A percentile compares a stretch with the other conserved stretches of the same genome.
Conservation (phyloP, 2,888 invertebrate species). For the Reticulitermes lucifugus region DNA sequence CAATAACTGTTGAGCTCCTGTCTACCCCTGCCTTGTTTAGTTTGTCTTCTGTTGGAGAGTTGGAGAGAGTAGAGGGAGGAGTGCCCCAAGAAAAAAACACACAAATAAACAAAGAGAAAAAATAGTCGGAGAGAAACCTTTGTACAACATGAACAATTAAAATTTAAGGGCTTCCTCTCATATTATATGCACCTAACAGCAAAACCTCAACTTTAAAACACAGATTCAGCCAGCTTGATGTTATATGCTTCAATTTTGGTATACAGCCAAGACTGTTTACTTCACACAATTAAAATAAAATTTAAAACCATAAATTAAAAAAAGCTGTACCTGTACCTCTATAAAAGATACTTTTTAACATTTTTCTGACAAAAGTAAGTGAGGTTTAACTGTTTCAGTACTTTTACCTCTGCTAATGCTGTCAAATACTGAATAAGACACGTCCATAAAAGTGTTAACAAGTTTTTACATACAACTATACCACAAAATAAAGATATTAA, state of each 20-base stretch:
- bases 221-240: neutral
- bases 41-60: conserved; percentile 79
- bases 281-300: too few species aligned
- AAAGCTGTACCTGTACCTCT: too few species aligned
- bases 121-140: conserved; percentile 44
- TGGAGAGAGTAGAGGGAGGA: conserved; percentile 50
- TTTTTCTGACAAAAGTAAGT: neutral
- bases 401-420: neutral
- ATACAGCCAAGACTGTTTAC: too few species aligned
- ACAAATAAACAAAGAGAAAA: conserved; percentile 60
- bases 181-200: neutral
- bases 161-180: conserved; percentile 5
- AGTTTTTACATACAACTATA: too few species aligned
- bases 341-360: too few species aligned
- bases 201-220: neutral
- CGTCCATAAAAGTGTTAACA: too few species aligned
- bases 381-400: conserved; percentile 13
- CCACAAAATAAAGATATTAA: too few species aligned
- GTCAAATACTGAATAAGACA: conserved; percentile 10
- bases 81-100: conserved; percentile 66
- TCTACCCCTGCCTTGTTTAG: conserved; percentile 84
- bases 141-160: conserved; percentile 49
- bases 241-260: too few species aligned
- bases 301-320: too few species aligned
- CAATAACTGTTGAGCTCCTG: conserved; percentile 93